Base-by-base conservation (phyloP, 1,140 invertebrate genomes). In the Drosophila kurseongensis region DNA sequence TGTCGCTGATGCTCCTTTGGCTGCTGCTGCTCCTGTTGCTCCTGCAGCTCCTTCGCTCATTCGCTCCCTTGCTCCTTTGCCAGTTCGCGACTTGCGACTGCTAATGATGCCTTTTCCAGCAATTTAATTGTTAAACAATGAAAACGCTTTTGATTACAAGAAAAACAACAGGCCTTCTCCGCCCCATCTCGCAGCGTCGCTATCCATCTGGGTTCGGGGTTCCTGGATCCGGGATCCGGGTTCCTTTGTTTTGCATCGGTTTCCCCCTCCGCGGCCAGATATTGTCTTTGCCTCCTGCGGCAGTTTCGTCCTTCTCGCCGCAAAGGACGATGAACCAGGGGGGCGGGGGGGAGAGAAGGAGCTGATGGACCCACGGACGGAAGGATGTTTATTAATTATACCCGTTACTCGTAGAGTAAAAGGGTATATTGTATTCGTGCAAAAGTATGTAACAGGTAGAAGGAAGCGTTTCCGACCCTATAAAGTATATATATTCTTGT, bases 61-160 rank as follows among this genome's bases (percentile, higher is more conserved):
- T 32, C 2, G 16, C 54, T 2, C 44, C 45, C 23, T 48, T 52
- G 58, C 59, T 65, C 63, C 63, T 66, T 52, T 63, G n/a, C 12
- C 47, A 61, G 50, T 42, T 50, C 51, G 54, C 65, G 62, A 74
- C 69, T 66, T 57, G 45, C 66, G 67, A 69, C 84, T 84, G 84
- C 84, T 89, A 89, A 88, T 88, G 84, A 88, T 88, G 80, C 84
- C 84, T 89, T 88, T 88, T 84, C 84, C 84, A 89, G 84, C 84
- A 89, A 89, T 88, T 88, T 88, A 88, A 88, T 88, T 88, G 84
- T 88, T 89, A 88, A 89, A 88, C 84, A 88, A 88, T 88, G 80
- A 78, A 89, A 88, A 88, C 84, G 84, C 84, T 88, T 88, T 88
- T 88, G 80, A 88, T 88, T 89, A 88, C 84, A 88, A 89, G 80